A percentile compares a stretch with the other conserved stretches of the same genome.
These are phyloP conservation scores for Planococcus citri DNA, from an alignment of 1,140 invertebrate genomes.

Conservation along the genomic window DNA sequence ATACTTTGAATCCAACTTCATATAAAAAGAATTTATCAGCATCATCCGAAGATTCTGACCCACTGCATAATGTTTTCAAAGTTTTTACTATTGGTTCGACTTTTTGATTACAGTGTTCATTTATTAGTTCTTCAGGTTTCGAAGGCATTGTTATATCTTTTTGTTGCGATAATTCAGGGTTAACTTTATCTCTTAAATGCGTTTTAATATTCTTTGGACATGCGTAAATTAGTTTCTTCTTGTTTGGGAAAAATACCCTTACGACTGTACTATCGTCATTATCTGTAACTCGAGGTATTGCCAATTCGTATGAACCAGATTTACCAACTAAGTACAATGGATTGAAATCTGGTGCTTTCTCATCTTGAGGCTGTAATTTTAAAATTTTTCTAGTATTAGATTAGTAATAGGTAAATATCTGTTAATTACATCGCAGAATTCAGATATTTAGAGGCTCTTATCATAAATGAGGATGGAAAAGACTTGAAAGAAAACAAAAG, in stretches of 20 bases:
- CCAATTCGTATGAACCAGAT: background rate
- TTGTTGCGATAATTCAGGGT: background rate
- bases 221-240: background rate
- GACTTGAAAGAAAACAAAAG: no score
- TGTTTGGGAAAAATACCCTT: background rate
- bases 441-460: no score
- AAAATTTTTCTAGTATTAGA: no score
- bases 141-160: background rate
- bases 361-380: background rate
- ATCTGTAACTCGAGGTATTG: background rate
- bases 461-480: no score
- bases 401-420: no score
- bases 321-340: background rate
- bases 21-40: background rate
- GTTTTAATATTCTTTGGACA: background rate
- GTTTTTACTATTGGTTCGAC: background rate
- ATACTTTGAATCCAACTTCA: background rate
- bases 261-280: background rate
- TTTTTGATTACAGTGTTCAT: background rate
- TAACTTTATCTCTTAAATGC: background rate
- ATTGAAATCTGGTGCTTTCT: background rate
- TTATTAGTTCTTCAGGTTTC: background rate
- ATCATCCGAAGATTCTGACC: background rate
- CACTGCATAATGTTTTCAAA: background rate
- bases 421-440: no score